phyloP scores from a whole-genome alignment of 2,113 vertebrate genomes.

The Scomber japonicus region DNA sequence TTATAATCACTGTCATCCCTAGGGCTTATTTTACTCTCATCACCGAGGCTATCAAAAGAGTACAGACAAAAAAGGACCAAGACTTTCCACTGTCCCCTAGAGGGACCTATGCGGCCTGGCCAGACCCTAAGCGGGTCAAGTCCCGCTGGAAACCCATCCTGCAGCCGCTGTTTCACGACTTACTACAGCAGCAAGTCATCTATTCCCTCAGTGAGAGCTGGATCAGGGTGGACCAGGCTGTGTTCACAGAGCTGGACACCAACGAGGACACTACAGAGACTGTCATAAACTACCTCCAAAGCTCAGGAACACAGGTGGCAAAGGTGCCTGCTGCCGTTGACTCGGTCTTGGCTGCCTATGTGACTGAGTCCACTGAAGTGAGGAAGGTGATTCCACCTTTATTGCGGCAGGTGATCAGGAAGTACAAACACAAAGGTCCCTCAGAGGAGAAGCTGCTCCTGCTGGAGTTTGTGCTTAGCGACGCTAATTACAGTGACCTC shows the following conservation, averaged over 20 bases:
- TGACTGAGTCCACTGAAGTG: conserved; percentile 77
- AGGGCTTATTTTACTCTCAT: conserved; percentile 93
- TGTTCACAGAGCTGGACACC: conserved; percentile 92
- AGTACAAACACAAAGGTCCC: conserved; percentile 86
- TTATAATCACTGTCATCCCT: conserved; percentile 91
- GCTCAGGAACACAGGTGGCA: conserved; percentile 92
- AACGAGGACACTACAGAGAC: conserved; percentile 85
- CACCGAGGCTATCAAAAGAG: conserved; percentile 89
- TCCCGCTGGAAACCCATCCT: conserved; percentile 92
- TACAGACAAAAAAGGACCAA: conserved; percentile 88
- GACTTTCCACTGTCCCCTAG: conserved; percentile 88
- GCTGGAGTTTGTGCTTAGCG: conserved; percentile 92
- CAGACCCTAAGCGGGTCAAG: conserved; percentile 87
- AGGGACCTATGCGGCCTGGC: conserved; percentile 92
- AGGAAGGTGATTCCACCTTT: conserved; percentile 90
- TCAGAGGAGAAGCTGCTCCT: conserved; percentile 90
- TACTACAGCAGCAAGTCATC: conserved; percentile 90
- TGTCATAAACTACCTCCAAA: conserved; percentile 95
- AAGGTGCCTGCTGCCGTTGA: conserved; percentile 89
- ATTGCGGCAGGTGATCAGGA: conserved; percentile 91
- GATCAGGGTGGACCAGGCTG: conserved; percentile 89
- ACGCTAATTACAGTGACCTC: conserved; percentile 92
- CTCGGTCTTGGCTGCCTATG: conserved; percentile 83
- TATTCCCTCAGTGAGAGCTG: conserved; percentile 89
- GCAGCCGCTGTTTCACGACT: conserved; percentile 90